Evolutionary conservation across 2,888 invertebrate genomes (phyloP), one percentile per base, ranked within the genome.

Genomic region (Synanthedon formicaeformis): DNA sequence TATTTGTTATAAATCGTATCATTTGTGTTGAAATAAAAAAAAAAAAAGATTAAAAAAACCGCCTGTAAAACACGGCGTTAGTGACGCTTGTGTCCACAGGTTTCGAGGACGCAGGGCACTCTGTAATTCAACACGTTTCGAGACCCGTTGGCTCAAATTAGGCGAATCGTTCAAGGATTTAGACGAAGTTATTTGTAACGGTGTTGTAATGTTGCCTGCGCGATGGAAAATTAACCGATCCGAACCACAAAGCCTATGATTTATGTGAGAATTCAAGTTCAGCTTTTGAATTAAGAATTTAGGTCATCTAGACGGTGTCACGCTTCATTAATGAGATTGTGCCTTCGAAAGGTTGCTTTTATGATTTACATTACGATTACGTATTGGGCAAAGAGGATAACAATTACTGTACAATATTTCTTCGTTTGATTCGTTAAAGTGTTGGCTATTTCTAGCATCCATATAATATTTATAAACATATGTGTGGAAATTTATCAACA

Each of bases 71-170:
- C 55, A 59, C 61, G 4, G 56, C 59, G 55, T 51, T 55, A 4
- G 14, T 54, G 53, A 52, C 56, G 59, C 60, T 8, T 56, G 64
- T 59, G 51, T 63, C 51, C 45, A 53, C 54, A 53, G 13, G 23
- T 40, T 41, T 5, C 52, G 57, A 53, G 57, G 56, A 58, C 59
- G 55, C 55, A 56, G 54, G 57, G 60, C 60, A 45, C 45, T 45
- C 45, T 58, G 61, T 69, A 71, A 72, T 71, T 59, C 64, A 55
- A 60, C 75, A 73, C 73, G 75, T 71, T 66, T 62, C 59, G 58
- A 62, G 69, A 61, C 59, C 75, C 71, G 71, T 72, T 73, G 66
- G 56, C 60, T 64, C 60, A 65, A 73, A 76, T 78, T 73, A 72
- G 73, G 64, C 60, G 63, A 65, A 66, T 65, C 64, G 62, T 59